These are phyloP conservation scores for Geotrupes spiniger DNA, from an alignment of 2,888 invertebrate species.

Conservation along the genomic window DNA sequence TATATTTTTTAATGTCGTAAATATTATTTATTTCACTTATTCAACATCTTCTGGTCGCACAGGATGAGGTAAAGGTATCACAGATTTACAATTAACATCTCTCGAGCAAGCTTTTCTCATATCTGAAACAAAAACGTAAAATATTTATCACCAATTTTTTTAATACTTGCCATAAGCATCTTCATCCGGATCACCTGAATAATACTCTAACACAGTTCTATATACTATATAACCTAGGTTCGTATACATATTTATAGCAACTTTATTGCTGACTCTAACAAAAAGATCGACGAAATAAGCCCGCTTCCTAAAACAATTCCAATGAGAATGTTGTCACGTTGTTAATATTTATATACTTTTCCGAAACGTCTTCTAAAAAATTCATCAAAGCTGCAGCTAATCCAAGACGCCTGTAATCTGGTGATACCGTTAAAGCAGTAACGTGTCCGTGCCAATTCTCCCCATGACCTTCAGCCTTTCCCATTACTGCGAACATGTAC, in stretches of 20 bases:
- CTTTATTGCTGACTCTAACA: slow-evolving; percentile 95
- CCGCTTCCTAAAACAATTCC: slow-evolving; percentile 70
- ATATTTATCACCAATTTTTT: no score
- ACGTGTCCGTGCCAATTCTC: slow-evolving; percentile 99
- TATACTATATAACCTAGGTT: slow-evolving; percentile 96
- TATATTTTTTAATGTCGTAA: no score
- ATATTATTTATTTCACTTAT: slow-evolving; percentile 40
- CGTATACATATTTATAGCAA: slow-evolving; percentile 97
- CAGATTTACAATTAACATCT: slow-evolving; percentile 87
- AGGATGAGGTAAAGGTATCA: slow-evolving; percentile 90
- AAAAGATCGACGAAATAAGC: slow-evolving; percentile 98
- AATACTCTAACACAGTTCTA: slow-evolving; percentile 94
- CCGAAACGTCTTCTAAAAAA: slow-evolving; percentile 92
- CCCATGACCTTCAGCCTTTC: slow-evolving; percentile 94
- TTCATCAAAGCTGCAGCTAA: slow-evolving; percentile 92
- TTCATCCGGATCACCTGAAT: slow-evolving; percentile 97
- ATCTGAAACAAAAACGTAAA: slow-evolving; percentile 61
- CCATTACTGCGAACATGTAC: slow-evolving; percentile 81
- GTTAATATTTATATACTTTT: slow-evolving; percentile 63
- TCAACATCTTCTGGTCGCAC: slow-evolving; percentile 95
- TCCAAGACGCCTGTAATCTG: slow-evolving; percentile 88
- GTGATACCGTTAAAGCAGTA: slow-evolving; percentile 94
- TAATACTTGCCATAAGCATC: slow-evolving; percentile 86
- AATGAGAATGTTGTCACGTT: not conserved
- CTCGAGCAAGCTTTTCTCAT: slow-evolving; percentile 97